A percentile compares a stretch with the other conserved stretches of the same genome.
These are phyloP conservation scores for Trachelus iudaicus DNA, from an alignment of 2,888 invertebrate species.

Conservation along the genomic window DNA sequence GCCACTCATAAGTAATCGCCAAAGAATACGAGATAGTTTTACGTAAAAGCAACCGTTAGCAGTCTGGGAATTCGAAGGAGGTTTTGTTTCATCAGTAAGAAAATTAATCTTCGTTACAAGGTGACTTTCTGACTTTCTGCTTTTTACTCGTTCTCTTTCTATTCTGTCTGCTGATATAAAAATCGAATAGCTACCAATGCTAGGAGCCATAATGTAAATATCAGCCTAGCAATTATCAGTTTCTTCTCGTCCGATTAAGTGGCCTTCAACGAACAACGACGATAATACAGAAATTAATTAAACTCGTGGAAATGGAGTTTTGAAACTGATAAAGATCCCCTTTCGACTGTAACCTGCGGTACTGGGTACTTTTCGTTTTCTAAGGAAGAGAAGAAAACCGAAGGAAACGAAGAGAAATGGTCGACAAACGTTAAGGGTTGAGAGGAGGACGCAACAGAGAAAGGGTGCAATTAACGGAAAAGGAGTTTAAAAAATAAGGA, in stretches of 20 bases:
- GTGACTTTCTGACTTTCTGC: slow-evolving; percentile 13
- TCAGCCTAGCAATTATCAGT: background rate
- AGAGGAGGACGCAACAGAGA: background rate
- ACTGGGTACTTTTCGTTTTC: background rate
- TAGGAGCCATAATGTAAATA: background rate
- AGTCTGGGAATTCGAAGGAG: background rate
- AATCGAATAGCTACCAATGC: background rate
- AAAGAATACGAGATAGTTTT: background rate
- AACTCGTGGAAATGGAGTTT: background rate
- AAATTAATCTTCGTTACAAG: slow-evolving; percentile 23
- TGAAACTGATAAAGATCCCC: background rate
- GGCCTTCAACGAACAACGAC: background rate
- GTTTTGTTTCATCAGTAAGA: slow-evolving; percentile 9
- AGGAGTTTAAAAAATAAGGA: background rate
- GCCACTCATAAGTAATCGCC: background rate
- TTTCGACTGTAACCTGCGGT: background rate
- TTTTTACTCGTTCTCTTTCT: background rate
- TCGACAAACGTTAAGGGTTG: background rate
- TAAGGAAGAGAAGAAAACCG: background rate
- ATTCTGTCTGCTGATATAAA: background rate
- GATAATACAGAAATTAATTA: background rate
- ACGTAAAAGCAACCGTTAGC: background rate
- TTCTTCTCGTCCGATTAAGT: background rate
- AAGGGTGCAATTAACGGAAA: background rate
- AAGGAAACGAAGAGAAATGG: background rate